Conservation (phyloP, 2,888 invertebrate species). For the Lycocerus yunnanus region DNA sequence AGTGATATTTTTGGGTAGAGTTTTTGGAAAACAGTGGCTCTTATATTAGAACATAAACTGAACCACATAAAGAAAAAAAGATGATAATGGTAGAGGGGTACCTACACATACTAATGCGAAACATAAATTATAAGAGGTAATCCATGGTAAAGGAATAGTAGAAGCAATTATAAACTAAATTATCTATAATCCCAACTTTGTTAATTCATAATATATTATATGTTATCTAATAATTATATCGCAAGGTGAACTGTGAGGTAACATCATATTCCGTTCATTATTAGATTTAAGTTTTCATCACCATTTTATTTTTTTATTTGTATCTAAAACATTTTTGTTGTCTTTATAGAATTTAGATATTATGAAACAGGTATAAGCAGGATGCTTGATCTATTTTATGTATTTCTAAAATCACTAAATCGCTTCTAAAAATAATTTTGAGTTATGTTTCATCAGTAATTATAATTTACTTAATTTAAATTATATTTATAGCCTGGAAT, state of each 20-base stretch:
- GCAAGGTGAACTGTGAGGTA: not conserved
- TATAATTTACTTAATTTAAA: not conserved
- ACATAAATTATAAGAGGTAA: not conserved
- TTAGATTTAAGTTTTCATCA: not conserved
- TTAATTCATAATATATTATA: too few relatives aligned
- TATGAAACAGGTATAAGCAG: too few relatives aligned
- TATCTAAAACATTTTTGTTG: not conserved
- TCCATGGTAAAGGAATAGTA: not conserved
- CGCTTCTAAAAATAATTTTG: not conserved
- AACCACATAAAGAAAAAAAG: not conserved
- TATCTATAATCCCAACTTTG: not conserved
- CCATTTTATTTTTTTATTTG: not conserved
- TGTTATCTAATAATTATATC: too few relatives aligned
- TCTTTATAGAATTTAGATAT: not conserved
- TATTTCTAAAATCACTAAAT: not conserved
- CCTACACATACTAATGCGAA: not conserved
- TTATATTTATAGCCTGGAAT: conserved; percentile 48
- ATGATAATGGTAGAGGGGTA: not conserved
- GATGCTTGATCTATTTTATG: not conserved
- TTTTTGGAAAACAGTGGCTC: not conserved
- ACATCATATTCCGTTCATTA: not conserved
- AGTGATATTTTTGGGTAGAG: too few relatives aligned
- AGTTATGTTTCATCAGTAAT: not conserved
- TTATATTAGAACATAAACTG: not conserved
- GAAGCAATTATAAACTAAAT: not conserved